Conservation (phyloP, 2,888 invertebrate genomes). For the Zootermopsis nevadensis region DNA sequence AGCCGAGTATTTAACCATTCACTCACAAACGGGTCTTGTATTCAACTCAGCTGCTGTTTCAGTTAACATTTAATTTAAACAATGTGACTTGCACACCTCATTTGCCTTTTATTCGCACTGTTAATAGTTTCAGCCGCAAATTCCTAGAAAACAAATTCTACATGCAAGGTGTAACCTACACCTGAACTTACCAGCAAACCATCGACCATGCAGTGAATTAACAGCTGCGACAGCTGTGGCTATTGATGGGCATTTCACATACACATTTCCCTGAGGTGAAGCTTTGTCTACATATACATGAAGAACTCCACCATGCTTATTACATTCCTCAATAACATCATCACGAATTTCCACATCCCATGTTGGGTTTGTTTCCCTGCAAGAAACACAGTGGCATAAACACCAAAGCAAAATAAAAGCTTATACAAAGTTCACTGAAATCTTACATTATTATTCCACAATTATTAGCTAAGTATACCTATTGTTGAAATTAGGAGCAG, state of each 20-base stretch:
- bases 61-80: no score
- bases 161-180: no score
- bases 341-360: slow-evolving; percentile 96
- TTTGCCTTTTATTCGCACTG: no score
- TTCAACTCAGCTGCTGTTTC: no score
- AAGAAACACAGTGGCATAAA: slow-evolving; percentile 52
- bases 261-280: slow-evolving; percentile 95
- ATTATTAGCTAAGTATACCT: no score
- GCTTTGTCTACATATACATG: slow-evolving; percentile 96
- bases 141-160: no score
- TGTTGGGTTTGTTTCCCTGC: slow-evolving; percentile 77
- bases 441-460: neutral
- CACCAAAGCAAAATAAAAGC: slow-evolving; percentile 54
- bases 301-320: slow-evolving; percentile 95
- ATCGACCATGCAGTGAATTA: slow-evolving; percentile 95
- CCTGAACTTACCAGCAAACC: slow-evolving; percentile 83
- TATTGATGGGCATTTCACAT: slow-evolving; percentile 98
- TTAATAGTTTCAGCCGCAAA: no score
- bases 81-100: no score
- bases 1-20: no score
- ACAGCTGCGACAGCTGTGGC: slow-evolving; percentile 97
- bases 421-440: neutral
- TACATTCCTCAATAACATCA: slow-evolving; percentile 98
- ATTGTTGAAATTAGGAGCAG: no score
- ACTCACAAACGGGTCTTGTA: no score